phyloP scores from a whole-genome alignment of 2,797 vertebrate species.

The Ceyx erithaca region DNA sequence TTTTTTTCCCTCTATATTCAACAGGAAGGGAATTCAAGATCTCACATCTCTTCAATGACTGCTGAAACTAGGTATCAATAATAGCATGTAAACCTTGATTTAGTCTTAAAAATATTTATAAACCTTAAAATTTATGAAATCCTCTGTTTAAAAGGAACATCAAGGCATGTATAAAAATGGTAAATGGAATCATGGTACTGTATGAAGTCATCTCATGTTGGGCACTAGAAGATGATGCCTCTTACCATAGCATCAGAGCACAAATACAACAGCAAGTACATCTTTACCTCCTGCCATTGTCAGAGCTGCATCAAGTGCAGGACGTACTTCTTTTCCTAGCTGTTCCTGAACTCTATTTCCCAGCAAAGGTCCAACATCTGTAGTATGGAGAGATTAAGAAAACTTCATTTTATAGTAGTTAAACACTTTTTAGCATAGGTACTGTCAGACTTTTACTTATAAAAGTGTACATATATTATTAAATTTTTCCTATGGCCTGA shows the following conservation, averaged over 20 bases:
- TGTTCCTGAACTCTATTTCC: slow-evolving; percentile 85
- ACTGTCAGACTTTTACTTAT: not conserved
- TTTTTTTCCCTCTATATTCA: not conserved
- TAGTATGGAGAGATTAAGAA: not conserved
- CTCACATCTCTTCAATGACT: not conserved
- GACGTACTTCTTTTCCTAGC: slow-evolving; percentile 86
- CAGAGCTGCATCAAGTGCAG: slow-evolving; percentile 85
- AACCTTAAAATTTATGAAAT: not conserved
- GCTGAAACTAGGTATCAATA: not conserved
- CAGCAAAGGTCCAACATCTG: slow-evolving; percentile 89
- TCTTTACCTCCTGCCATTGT: slow-evolving; percentile 88
- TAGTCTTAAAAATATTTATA: not conserved
- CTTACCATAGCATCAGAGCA: not conserved
- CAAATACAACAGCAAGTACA: not conserved
- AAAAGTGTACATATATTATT: not conserved
- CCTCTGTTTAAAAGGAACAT: not conserved
- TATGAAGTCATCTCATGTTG: not conserved
- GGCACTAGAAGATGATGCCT: not conserved
- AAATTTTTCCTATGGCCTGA: not conserved
- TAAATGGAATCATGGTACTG: not conserved
- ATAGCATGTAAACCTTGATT: not conserved
- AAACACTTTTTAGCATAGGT: not conserved
- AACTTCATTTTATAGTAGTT: not conserved
- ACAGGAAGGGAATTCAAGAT: not conserved
- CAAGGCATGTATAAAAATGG: not conserved